These are phyloP conservation scores for Neogobius melanostomus DNA, from an alignment of 2,113 vertebrate species.

Conservation along the genomic window DNA sequence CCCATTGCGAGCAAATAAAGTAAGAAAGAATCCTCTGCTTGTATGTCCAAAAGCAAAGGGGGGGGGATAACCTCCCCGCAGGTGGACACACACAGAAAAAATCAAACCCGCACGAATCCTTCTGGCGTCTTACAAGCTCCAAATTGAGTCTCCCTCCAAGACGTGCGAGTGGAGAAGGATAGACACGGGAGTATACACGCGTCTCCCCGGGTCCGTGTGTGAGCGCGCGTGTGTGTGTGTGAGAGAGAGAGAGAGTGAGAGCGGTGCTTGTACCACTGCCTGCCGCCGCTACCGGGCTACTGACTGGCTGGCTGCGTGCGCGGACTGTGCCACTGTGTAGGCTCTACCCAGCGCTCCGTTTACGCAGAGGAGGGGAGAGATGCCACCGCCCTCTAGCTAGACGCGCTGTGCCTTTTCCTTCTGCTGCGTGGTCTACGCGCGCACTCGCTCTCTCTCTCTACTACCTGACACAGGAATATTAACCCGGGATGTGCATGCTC, in stretches of 20 bases:
- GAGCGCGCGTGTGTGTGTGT: constrained; percentile 25
- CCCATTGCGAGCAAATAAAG: constrained; percentile 72
- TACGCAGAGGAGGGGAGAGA: constrained; percentile 64
- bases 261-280: background rate
- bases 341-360: constrained; percentile 40
- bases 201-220: constrained; percentile 49
- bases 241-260: no score
- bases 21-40: constrained; percentile 22
- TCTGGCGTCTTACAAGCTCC: no score
- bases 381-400: constrained; percentile 75
- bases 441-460: background rate
- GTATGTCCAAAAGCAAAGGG: constrained; percentile 21
- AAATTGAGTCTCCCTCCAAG: no score
- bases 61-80: constrained; percentile 18
- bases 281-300: background rate
- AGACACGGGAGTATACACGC: constrained; percentile 13
- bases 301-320: background rate
- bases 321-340: constrained; percentile 9
- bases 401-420: constrained; percentile 3
- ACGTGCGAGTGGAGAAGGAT: constrained; percentile 17
- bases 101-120: background rate
- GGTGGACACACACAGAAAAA: constrained; percentile 23
- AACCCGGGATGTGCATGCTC: no score
- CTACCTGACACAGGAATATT: no score
- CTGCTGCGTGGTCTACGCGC: constrained; percentile 13